phyloP scores from a whole-genome alignment of 2,797 vertebrate species.

The Oryzias sinensis region DNA sequence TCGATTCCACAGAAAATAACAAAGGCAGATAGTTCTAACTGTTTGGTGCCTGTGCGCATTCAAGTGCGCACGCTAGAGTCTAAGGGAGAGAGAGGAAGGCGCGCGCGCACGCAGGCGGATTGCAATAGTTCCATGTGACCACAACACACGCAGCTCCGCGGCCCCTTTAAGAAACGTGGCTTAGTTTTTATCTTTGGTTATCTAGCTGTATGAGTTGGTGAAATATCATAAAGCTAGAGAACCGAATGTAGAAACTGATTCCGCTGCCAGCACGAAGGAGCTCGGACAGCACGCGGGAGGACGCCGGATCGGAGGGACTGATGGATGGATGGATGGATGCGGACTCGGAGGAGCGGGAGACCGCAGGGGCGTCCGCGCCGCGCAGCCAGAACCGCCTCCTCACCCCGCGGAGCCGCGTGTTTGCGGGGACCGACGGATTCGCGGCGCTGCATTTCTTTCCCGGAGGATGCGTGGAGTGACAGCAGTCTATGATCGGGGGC shows the following conservation, averaged over 20 bases:
- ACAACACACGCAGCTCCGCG: conserved; percentile 78
- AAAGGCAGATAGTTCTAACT: conserved; percentile 14
- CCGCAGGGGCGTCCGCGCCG: conserved; percentile 53
- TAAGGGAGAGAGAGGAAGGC: conserved; percentile 28
- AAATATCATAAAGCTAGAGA: conserved; percentile 99
- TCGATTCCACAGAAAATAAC: conserved; percentile 13
- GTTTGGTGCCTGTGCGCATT: conserved; percentile 24
- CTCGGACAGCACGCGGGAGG: conserved; percentile 32
- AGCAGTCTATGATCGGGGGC: conserved; percentile 55
- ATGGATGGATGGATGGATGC: conserved; percentile 48
- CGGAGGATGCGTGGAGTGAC: conserved; percentile 53
- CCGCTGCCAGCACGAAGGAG: conserved; percentile 69
- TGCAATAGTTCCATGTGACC: conserved; percentile 83
- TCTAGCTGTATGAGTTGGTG: conserved; percentile 99
- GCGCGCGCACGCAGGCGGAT: conserved; percentile 61
- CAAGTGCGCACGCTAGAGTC: conserved; percentile 21
- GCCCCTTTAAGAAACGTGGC: conserved; percentile 86
- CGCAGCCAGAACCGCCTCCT: conserved; percentile 52
- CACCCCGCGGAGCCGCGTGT: conserved; percentile 39
- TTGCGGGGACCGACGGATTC: conserved; percentile 45
- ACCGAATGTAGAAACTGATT: conserved; percentile 95
- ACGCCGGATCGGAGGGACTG: conserved; percentile 44
- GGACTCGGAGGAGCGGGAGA: conserved; percentile 50
- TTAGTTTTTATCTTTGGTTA: conserved; percentile 99
- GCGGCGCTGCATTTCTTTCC: conserved; percentile 22